Conservation (phyloP, 2,888 invertebrate genomes). For the Caradrina clavipalpis region DNA sequence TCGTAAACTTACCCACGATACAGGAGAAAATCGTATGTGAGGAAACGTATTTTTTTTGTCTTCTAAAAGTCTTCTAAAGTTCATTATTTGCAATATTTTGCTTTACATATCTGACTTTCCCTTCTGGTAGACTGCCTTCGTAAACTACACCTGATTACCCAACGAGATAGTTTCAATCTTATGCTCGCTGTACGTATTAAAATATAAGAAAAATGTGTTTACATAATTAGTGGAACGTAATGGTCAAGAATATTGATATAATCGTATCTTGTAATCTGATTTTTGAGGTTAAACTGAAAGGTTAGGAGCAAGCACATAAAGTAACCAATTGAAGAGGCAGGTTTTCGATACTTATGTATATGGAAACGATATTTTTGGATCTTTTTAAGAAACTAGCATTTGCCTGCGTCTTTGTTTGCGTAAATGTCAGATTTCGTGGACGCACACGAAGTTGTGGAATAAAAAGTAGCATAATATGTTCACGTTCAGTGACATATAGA, state of each 20-base stretch:
- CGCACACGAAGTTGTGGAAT: too few relatives aligned
- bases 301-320: constrained; percentile 55
- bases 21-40: too few relatives aligned
- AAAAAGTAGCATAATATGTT: too few relatives aligned
- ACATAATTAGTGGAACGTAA: constrained; percentile 46
- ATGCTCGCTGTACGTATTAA: constrained; percentile 17
- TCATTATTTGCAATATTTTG: too few relatives aligned
- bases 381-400: constrained; percentile 18
- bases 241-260: constrained; percentile 39
- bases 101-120: too few relatives aligned
- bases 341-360: constrained; percentile 17
- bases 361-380: constrained; percentile 3
- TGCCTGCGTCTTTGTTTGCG: too few relatives aligned
- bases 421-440: too few relatives aligned
- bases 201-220: constrained; percentile 33
- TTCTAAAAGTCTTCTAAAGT: too few relatives aligned
- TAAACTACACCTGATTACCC: not conserved
- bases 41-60: too few relatives aligned
- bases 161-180: not conserved
- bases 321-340: constrained; percentile 37
- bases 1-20: too few relatives aligned
- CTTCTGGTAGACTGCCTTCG: too few relatives aligned
- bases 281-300: constrained; percentile 60
- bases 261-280: constrained; percentile 56
- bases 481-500: too few relatives aligned